A percentile compares a stretch with the other conserved stretches of the same genome.
Evolutionary conservation across 1,140 invertebrate species (phyloP).

Genomic region (Bilobella aurantiaca): DNA sequence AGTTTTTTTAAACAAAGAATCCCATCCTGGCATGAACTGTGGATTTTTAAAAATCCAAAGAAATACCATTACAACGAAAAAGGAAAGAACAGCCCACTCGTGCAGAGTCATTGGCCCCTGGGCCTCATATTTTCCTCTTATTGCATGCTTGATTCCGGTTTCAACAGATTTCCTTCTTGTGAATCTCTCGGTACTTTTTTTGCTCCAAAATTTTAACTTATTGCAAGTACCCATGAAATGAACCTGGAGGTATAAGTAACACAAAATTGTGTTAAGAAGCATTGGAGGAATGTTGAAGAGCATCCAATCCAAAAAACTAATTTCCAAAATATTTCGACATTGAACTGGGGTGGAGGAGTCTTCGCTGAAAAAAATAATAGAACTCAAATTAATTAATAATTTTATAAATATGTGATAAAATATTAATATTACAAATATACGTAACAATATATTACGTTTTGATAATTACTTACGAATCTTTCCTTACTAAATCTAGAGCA

Average conservation of each 20-base stretch:
- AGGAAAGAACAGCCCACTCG: constrained; percentile 58
- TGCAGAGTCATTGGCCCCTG: constrained; percentile 70
- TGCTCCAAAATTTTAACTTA: constrained; percentile 8
- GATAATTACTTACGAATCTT: constrained; percentile 28
- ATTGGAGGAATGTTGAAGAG: constrained; percentile 55
- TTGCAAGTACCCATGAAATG: constrained; percentile 43
- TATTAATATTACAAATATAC: too few relatives aligned
- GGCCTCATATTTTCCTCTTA: constrained; percentile 60
- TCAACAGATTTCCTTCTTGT: constrained; percentile 19
- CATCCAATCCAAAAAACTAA: constrained; percentile 50
- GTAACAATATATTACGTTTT: not conserved
- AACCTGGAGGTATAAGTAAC: constrained; percentile 55
- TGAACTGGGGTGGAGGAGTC: constrained; percentile 10
- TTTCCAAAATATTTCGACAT: constrained; percentile 20
- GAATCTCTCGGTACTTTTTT: constrained; percentile 8
- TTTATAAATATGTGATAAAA: too few relatives aligned
- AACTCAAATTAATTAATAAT: constrained; percentile 2
- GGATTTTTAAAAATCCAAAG: constrained; percentile 83
- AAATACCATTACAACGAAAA: constrained; percentile 67
- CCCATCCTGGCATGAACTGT: constrained; percentile 49
- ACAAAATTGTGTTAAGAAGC: constrained; percentile 57
- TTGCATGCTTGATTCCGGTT: constrained; percentile 42
- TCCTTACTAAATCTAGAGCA: constrained; percentile 49
- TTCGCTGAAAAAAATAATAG: constrained; percentile 4
- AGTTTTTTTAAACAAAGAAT: constrained; percentile 25